A percentile compares a stretch with the other conserved stretches of the same genome.
Conservation (phyloP, 2,888 invertebrate genomes). For the Gonocerus acuteangulatus region DNA sequence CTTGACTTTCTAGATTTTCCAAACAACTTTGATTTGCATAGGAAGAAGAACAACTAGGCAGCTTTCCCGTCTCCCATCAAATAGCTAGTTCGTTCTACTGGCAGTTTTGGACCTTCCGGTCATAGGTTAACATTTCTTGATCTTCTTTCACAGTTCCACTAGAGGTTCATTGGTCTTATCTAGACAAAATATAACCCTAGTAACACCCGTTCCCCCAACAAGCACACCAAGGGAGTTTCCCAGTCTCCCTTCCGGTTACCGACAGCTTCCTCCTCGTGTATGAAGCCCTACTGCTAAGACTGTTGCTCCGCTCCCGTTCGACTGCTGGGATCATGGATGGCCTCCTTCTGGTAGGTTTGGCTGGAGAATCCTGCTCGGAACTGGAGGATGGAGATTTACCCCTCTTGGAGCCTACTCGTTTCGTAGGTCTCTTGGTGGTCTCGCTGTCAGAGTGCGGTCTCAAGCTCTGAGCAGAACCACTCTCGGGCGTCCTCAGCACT, state of each 20-base stretch:
- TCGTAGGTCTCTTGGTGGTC: slow-evolving; percentile 12
- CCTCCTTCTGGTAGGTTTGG: slow-evolving; percentile 39
- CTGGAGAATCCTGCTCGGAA: slow-evolving; percentile 45
- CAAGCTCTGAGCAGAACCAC: slow-evolving; percentile 9
- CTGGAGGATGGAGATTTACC: slow-evolving; percentile 42
- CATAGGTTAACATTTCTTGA: too few relatives aligned
- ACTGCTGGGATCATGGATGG: slow-evolving; percentile 37
- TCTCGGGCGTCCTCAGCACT: not conserved
- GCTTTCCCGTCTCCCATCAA: too few relatives aligned
- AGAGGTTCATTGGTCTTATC: too few relatives aligned
- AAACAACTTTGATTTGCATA: too few relatives aligned
- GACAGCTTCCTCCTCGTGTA: slow-evolving; percentile 55
- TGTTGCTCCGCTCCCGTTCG: slow-evolving; percentile 51
- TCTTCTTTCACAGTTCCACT: too few relatives aligned
- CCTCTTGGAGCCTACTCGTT: not conserved
- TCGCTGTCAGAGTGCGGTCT: slow-evolving; percentile 28
- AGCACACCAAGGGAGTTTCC: slow-evolving; percentile 73
- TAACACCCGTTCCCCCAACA: slow-evolving; percentile 75
- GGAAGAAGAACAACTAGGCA: too few relatives aligned
- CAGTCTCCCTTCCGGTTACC: slow-evolving; percentile 54
- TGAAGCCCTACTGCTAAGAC: slow-evolving; percentile 51
- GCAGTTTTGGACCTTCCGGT: too few relatives aligned
- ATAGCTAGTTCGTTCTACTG: too few relatives aligned
- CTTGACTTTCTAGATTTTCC: too few relatives aligned
- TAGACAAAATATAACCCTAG: too few relatives aligned